Base-by-base conservation (phyloP, 2,113 vertebrate species). In the Aphyosemion australe region DNA sequence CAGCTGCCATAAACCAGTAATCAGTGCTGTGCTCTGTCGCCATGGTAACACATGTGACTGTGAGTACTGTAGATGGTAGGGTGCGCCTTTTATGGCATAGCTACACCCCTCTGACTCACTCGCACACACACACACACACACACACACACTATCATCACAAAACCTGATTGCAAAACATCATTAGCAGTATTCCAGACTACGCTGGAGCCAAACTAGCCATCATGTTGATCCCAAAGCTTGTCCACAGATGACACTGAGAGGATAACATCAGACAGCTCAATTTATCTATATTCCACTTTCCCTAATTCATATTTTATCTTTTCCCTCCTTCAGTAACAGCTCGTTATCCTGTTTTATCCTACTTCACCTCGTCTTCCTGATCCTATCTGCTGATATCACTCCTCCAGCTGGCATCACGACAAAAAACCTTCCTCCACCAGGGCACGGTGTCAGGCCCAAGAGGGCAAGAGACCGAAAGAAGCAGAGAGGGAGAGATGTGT, bases 21-120 rank as follows among this genome's bases (percentile, higher is more conserved):
- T 88, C 81, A 78, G 51, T 75, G 77, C 82, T 79, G 74, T 64
- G 78, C 78, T 60, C 37, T 16, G 59, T 87, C 65, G 19, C 83
- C 81, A 84, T 80, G 73, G 89, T 21, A 89, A 90, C 84, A 45
- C 37, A 60, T 21, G 49, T 84, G 74, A 84, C 85, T 84, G 9
- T 61, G 60, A 82, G 49, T 61, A 63, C 78, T 71, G 84, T 70
- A 72, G 85, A 84, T 87, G 67, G 76, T 62, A 89, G 81, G 78
- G 81, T 80, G 85, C 37, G 81, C 67, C 83, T 80, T 80, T 79
- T 78, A 76, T 72, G 70, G 76, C 80, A 79, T 59, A 62, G 63
- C 58, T 86, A 81, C 83, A 76, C 83, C 88, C 84, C 56, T 86
- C 74, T 84, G 87, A 90, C 79, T 90, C 86, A 87, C 78, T 65